Evolutionary conservation across 2,888 invertebrate species (phyloP), one percentile per base, ranked within the genome.

Genomic region (Celastrina argiolus): DNA sequence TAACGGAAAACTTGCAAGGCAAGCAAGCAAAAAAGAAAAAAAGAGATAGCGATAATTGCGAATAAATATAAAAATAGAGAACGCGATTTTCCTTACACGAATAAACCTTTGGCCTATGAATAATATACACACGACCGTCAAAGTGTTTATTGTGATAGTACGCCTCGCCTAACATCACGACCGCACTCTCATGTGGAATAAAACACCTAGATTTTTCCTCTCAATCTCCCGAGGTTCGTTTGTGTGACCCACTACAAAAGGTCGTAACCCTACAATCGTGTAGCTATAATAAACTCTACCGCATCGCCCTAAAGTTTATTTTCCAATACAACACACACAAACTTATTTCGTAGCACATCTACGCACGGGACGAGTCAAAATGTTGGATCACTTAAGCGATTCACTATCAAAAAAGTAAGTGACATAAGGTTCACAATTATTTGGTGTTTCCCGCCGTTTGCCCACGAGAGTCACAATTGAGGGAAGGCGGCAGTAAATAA

Each of bases 401-500:
- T 84, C 79, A 77, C 76, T 74, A 74, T 76, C 82, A 73, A 82
- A 77, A 74, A 61, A 74, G 67, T 70, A 69, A 68, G 69, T 79
- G 73, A 72, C 51, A 78, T 83, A 88, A 82, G 83, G 85, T 84
- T 69, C 74, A 81, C 76, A 82, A 80, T 88, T 77, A 80, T 73
- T 78, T 81, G 81, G 68, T 67, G 41, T 22, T 39, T 56, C 58
- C 65, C 70, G 71, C 74, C 75, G 76, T 78, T 82, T 78, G 74
- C 76, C 74, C 78, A 80, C 74, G 80, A 81, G 82, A 79, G 81
- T 77, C 74, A 74, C 78, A 83, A 82, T 84, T 81, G 85, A 83
- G 84, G 84, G 84, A 84, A 85, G 83, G 80, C 79, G 82, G 88
- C 81, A 85, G 88, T 90, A 91, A 90, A 90, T 89, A 91, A 90